Base-by-base conservation (phyloP, 2,888 invertebrate genomes). In the Synergus umbraculus region DNA sequence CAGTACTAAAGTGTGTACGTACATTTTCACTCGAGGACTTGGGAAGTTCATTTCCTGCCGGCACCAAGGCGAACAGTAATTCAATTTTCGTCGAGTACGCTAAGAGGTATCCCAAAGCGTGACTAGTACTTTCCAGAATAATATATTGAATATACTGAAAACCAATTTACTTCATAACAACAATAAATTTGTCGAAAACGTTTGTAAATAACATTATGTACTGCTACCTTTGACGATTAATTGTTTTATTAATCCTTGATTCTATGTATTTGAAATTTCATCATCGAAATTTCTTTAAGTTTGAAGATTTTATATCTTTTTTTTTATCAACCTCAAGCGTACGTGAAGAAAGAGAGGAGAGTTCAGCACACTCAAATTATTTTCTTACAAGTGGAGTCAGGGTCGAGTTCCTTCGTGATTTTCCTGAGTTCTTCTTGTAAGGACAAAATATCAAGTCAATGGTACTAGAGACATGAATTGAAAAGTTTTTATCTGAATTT, bases 41-140 rank as follows among this genome's bases (percentile, higher is more conserved):
- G 86, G 44, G 82, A 84, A 87, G 87, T 89, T 90, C 86, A 89
- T 88, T 89, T 86, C 86, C 87, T 85, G 84, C 77, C 82, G 67
- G 78, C 77, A 81, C 80, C 60, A 82, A 81, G 82, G 79, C 78
- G 81, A 76, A 67, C 82, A 82, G 85, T 88, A 87, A 89, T 88
- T 88, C 84, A 86, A 87, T 88, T 89, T 88, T 86, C 86, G 63
- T 77, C 82, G 78, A 84, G 83, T 81, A 85, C 83, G 76, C 82
- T 84, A 85, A 87, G 85, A 84, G 86, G 84, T 78, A 81, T 83
- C 79, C 77, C 63, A 82, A 81, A 76, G 76, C 66, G 60, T 60
- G 60, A 58, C 18, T 63, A 41, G 60, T 22, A 37, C 41, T 76
- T 58, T 43, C 44, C 12, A 69, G 69, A 29, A 49, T 69, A 69